Evolutionary conservation across 1,140 invertebrate species (phyloP).

Genomic region (Leptonema lineaticorne): DNA sequence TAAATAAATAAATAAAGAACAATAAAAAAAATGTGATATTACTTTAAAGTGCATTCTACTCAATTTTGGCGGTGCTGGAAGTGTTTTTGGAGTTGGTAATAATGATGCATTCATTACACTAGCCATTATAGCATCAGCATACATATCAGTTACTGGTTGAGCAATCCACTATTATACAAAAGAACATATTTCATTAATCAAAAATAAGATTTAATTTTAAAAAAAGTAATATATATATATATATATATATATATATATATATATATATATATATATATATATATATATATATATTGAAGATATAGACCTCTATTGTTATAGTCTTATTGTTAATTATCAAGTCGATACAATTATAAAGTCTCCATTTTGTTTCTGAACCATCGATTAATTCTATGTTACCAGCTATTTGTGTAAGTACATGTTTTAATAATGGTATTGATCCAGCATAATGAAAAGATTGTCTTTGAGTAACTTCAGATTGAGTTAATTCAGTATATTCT

Average conservation of each 20-base stretch:
- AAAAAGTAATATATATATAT: neutral
- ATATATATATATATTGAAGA: neutral
- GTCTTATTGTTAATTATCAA: slow-evolving; percentile 82
- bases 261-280: no score
- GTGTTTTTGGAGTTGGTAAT: slow-evolving; percentile 62
- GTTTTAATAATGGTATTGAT: slow-evolving; percentile 74
- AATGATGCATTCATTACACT: slow-evolving; percentile 76
- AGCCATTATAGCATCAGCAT: slow-evolving; percentile 90
- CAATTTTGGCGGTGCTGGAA: slow-evolving; percentile 66
- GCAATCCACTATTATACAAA: slow-evolving; percentile 77
- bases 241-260: slow-evolving; percentile 6
- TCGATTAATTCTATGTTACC: slow-evolving; percentile 76
- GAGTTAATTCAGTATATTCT: slow-evolving; percentile 95
- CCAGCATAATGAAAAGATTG: slow-evolving; percentile 87
- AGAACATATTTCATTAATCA: slow-evolving; percentile 18
- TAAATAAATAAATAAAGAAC: neutral
- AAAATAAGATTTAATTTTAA: slow-evolving; percentile 1
- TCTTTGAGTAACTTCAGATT: slow-evolving; percentile 88
- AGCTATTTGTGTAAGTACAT: slow-evolving; percentile 81
- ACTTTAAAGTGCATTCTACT: slow-evolving; percentile 86
- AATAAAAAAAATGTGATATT: neutral
- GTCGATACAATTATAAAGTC: slow-evolving; percentile 78
- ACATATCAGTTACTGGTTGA: slow-evolving; percentile 96
- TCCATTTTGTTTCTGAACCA: slow-evolving; percentile 65
- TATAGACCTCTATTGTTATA: slow-evolving; percentile 74